These are phyloP conservation scores for Taeniopygia guttata DNA, from an alignment of 2,797 vertebrate genomes.

Conservation along the genomic window DNA sequence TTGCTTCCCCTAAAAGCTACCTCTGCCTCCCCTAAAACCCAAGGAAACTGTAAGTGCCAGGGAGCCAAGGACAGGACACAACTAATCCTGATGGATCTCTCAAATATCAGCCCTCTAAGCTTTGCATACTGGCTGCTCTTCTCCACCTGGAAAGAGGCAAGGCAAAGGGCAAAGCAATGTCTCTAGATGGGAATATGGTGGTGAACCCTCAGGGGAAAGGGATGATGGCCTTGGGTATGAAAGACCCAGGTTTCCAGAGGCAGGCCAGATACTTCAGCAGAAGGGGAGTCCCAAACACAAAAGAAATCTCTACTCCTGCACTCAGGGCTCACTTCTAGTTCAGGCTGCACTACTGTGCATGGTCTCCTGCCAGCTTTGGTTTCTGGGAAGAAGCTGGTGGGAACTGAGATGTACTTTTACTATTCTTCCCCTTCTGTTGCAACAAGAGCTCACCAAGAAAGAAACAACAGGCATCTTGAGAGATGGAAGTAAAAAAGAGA, in stretches of 20 bases:
- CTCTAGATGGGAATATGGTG: background rate
- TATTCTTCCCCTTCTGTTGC: background rate
- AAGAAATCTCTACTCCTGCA: background rate
- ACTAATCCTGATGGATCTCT: background rate
- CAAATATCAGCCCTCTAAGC: background rate
- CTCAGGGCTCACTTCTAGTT: background rate
- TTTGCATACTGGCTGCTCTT: background rate
- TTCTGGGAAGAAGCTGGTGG: background rate
- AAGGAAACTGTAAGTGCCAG: background rate
- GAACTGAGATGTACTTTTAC: background rate
- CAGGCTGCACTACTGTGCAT: rapidly evolving
- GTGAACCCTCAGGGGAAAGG: background rate
- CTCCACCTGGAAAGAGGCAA: background rate
- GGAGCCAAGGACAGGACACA: background rate
- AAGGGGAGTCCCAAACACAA: background rate
- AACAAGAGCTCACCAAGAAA: background rate
- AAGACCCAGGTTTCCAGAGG: background rate
- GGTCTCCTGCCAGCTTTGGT: background rate
- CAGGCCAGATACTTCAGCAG: rapidly evolving
- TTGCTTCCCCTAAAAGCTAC: background rate
- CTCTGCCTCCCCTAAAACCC: background rate
- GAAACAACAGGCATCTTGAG: background rate
- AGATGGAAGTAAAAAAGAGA: background rate
- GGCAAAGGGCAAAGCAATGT: background rate
- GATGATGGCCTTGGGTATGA: background rate